Evolutionary conservation across 2,888 invertebrate species (phyloP), one percentile per base, ranked within the genome.

Genomic region (Troglohyphantes excavatus): DNA sequence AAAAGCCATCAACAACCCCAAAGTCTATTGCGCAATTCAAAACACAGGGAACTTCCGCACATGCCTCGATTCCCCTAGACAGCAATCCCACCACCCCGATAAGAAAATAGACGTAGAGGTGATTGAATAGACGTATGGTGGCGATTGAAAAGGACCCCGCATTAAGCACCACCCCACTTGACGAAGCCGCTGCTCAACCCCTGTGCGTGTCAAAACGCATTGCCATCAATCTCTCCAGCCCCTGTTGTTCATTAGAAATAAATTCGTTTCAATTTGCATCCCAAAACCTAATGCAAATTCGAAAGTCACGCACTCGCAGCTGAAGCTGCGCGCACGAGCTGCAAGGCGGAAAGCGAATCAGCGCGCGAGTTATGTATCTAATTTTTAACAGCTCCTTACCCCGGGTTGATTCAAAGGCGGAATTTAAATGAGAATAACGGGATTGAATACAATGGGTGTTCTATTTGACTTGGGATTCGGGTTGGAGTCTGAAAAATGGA

Each of bases 241-340:
- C 17, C 53, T 53, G 53, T 53, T 53, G 53, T 53, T 53, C 53
- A 53, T 53, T 53, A 53, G 53, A 53, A 53, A 53, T 53, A 53
- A 75, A 61, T 75, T 59, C 61, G 33, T 29, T 61, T 75, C 29
- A 59, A 53, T 75, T 75, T 53, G 59, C 75, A 75, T 75, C 33
- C 61, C 21, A 27, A 65, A 65, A 65, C 65, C 65, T 13, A 29
- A 59, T 75, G 59, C 75, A 75, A 75, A 61, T 61, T n/a, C 29
- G 23, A 46, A 26, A 23, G 46, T 46, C 46, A 46, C n/a, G 17
- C 26, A 53, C 53, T n/a, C 23, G 61, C 17, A n/a, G n/a, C n/a
- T n/a, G n/a, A 61, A 17, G 23, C 27, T 13, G 26, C 11, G 26
- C 23, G 26, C 26, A 19, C 13, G 65, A 65, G 23, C 23, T 65